Base-by-base conservation (phyloP, 2,888 invertebrate species). In the Pterostichus niger region DNA sequence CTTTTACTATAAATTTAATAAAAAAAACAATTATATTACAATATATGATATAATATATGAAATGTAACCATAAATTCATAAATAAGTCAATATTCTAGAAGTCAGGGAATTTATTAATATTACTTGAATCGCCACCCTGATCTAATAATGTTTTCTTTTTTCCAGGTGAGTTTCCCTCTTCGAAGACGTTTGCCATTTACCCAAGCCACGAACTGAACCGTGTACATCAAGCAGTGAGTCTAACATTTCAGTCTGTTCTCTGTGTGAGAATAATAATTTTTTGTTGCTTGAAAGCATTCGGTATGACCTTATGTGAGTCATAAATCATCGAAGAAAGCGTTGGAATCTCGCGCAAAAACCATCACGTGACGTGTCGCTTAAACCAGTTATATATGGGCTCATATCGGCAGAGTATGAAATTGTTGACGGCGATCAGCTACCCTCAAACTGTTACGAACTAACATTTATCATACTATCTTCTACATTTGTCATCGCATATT, bases 261-360 rank as follows among this genome's bases (percentile, higher is more conserved):
- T 13, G 10, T 40, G 83, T 83, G 83, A 77, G 83, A 83, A 83
- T 68, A 64, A 44, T 52, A 13, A 52, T 64, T 83, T 83, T 82
- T 83, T 83, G 76, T 33, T 35, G 49, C 9, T 46, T 49, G 33
- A 75, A 59, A 13, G 75, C 49, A n/a, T 75, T 75, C 64, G 24
- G 49, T 77, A 83, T 83, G 83, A 83, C 83, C 83, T 83, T 77
- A 83, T 68, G 77, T 83, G 68, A 77, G 13, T 56, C 68, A 83
- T 83, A 83, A 83, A 83, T 83, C 83, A 83, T 83, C 40, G 15
- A 15, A 24, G 68, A 35, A 68, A 68, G 64, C 77, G 35, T 31
- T 68, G 83, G 83, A 77, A 83, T 83, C 64, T 77, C 73, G 64
- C 35, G 77, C 76, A 76, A 83, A 83, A 83, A 83, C 75, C 15